These are phyloP conservation scores for Stomatorhinus walkeri DNA, from an alignment of 2,797 vertebrate species.

Conservation along the genomic window DNA sequence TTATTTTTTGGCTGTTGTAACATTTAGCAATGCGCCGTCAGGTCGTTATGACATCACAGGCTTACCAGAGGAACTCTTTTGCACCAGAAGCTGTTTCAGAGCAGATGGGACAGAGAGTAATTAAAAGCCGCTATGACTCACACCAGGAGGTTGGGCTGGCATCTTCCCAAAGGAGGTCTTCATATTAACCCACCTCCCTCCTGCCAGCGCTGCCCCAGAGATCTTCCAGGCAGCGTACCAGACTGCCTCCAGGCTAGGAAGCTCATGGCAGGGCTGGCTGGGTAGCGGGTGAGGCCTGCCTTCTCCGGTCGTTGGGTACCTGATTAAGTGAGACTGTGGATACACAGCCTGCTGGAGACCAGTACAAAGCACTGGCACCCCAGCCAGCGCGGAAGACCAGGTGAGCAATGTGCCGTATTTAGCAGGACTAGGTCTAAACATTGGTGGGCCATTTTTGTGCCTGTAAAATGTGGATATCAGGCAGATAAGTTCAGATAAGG, in stretches of 20 bases:
- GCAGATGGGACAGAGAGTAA: constrained; percentile 2
- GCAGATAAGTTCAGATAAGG: not conserved
- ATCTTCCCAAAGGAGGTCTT: not conserved
- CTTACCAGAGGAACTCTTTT: not conserved
- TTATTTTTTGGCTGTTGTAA: not conserved
- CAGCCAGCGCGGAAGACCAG: constrained; percentile 35
- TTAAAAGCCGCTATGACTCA: constrained; percentile 8
- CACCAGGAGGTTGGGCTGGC: not conserved
- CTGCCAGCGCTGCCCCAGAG: not conserved
- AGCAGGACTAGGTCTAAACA: not conserved
- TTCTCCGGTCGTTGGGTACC: constrained; percentile 46
- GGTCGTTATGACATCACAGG: not conserved
- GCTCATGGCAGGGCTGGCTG: not conserved
- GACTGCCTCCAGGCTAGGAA: not conserved
- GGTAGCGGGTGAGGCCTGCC: constrained; percentile 11
- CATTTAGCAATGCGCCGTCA: not conserved
- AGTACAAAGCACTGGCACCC: constrained; percentile 43
- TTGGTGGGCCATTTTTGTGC: constrained; percentile 37
- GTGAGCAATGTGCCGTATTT: not conserved
- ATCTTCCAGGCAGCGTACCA: not conserved
- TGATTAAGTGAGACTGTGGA: constrained; percentile 55
- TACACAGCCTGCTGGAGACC: constrained; percentile 42
- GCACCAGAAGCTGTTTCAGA: not conserved
- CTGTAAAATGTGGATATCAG: constrained; percentile 12
- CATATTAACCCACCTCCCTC: constrained; percentile 1